Percentiles rank a stretch among this genome's conserved stretches.
These are phyloP conservation scores for Thalassaphorura encarpata DNA, from an alignment of 1,140 invertebrate genomes.

Conservation along the genomic window DNA sequence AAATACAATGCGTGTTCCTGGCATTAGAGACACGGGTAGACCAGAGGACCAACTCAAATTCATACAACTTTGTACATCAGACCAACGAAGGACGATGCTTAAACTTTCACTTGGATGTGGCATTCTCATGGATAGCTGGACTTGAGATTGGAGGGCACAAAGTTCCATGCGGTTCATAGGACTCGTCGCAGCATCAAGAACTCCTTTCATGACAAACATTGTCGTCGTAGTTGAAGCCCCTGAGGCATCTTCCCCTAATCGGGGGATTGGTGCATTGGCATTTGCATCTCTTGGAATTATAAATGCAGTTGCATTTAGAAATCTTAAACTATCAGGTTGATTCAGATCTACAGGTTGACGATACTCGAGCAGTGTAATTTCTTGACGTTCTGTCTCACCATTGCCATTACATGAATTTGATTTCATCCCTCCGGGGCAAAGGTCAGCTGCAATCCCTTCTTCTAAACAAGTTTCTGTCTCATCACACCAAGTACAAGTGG, in stretches of 20 bases:
- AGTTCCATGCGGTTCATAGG: conserved; percentile 23
- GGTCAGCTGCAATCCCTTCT: conserved; percentile 33
- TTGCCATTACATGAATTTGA: too few species aligned
- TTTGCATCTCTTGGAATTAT: conserved; percentile 1
- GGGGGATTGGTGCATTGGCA: background rate
- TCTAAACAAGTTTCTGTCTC: conserved; percentile 7
- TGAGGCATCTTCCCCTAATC: background rate
- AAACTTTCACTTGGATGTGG: conserved; percentile 16
- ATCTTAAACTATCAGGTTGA: conserved; percentile 48
- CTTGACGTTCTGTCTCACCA: conserved; percentile 52
- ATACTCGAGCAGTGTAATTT: conserved; percentile 78
- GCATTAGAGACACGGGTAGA: conserved; percentile 43
- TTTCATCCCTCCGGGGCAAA: background rate
- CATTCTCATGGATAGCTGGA: conserved; percentile 20
- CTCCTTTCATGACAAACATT: conserved; percentile 12
- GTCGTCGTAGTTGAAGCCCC: conserved; percentile 1
- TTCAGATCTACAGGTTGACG: conserved; percentile 70
- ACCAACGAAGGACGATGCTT: conserved; percentile 8
- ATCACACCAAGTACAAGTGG: conserved; percentile 26
- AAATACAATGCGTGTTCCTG: conserved; percentile 35
- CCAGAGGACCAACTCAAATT: conserved; percentile 45
- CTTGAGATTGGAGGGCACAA: conserved; percentile 19
- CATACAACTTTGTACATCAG: conserved; percentile 16
- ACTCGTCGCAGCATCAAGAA: conserved; percentile 4
- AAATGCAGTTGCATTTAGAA: conserved; percentile 23